A percentile compares a stretch with the other conserved stretches of the same genome.
phyloP scores from a whole-genome alignment of 2,888 invertebrate genomes.

The Nudaria mundana region DNA sequence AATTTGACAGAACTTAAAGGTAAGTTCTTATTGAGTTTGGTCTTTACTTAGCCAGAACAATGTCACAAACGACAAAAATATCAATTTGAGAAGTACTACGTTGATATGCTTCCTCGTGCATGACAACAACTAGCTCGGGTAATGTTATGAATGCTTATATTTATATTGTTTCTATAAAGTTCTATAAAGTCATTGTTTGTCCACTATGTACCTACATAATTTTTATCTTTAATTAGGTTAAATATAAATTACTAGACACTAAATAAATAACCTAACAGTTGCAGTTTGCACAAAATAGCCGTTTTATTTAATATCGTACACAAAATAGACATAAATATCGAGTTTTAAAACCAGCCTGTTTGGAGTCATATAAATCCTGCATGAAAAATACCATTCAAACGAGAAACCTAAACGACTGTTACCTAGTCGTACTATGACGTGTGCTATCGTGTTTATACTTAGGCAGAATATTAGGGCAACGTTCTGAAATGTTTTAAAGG shows the following conservation, averaged over 20 bases:
- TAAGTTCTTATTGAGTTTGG: constrained; percentile 50
- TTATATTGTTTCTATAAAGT: neutral
- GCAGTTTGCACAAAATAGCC: constrained; percentile 19
- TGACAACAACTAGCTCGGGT: neutral
- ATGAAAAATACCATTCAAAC: constrained; percentile 25
- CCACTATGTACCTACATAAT: neutral
- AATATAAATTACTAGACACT: constrained; percentile 36
- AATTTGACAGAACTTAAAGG: constrained; percentile 49
- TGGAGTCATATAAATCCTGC: constrained; percentile 31
- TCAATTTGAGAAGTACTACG: no score
- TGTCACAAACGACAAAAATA: no score
- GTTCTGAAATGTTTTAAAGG: no score
- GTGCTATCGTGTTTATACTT: no score
- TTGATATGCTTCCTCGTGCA: no score
- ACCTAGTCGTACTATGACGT: no score
- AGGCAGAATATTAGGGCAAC: no score
- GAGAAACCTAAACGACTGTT: constrained; percentile 11
- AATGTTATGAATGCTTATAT: neutral
- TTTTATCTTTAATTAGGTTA: constrained; percentile 11
- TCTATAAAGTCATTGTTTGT: neutral
- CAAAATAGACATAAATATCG: constrained; percentile 32
- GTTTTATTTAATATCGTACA: constrained; percentile 24
- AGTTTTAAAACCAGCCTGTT: constrained; percentile 31
- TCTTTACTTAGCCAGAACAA: constrained; percentile 23
- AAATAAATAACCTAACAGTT: constrained; percentile 24